Evolutionary conservation across 2,797 vertebrate species (phyloP).

Genomic region (Hemitrygon akajei): DNA sequence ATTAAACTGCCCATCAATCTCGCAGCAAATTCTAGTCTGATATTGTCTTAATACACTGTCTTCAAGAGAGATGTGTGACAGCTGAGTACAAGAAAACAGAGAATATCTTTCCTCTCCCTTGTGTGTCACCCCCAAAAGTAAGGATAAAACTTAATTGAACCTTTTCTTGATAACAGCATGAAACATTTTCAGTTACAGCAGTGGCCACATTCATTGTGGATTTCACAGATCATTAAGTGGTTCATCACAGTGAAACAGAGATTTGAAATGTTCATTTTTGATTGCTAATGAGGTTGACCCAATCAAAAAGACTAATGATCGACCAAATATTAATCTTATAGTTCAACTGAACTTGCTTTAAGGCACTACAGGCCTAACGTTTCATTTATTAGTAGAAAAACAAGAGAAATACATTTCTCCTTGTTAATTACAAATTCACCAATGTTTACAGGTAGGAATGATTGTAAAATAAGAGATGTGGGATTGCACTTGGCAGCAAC

Average conservation of each 20-base stretch:
- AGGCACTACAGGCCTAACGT: neutral
- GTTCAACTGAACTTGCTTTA: neutral
- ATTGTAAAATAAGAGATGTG: neutral
- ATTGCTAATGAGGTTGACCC: conserved; percentile 19
- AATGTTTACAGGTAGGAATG: neutral
- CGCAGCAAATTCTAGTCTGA: neutral
- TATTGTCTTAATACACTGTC: neutral
- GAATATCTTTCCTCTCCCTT: neutral
- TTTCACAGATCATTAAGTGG: conserved; percentile 24
- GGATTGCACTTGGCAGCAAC: neutral
- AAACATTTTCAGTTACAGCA: neutral
- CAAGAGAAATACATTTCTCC: neutral
- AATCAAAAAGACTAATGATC: conserved; percentile 1
- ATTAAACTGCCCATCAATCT: neutral
- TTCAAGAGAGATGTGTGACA: neutral
- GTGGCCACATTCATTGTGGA: conserved; percentile 4
- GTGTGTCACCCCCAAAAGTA: neutral
- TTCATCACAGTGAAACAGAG: neutral
- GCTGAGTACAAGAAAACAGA: too few species aligned
- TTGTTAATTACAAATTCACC: neutral
- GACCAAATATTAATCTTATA: conserved; percentile 31
- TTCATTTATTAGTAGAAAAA: neutral
- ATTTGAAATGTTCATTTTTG: neutral
- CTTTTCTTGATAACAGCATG: neutral
- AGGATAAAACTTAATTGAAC: neutral